phyloP scores from a whole-genome alignment of 2,113 vertebrate species.

The Eupsittula cactorum region DNA sequence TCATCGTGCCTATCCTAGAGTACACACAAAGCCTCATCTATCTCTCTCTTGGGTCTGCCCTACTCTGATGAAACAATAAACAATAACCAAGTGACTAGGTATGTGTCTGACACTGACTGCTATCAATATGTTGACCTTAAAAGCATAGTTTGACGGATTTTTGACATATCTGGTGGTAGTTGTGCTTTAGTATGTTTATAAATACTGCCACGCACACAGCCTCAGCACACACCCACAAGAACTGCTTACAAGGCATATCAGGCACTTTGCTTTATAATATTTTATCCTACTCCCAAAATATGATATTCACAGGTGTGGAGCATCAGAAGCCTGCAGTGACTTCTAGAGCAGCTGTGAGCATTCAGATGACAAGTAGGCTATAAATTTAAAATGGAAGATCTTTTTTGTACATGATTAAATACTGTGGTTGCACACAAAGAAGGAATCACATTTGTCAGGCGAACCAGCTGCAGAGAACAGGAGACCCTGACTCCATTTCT shows the following conservation, averaged over 20 bases:
- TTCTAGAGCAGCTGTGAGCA: not conserved
- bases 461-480: not conserved
- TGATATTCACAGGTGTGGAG: not conserved
- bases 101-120: not conserved
- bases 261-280: not conserved
- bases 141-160: constrained; percentile 46
- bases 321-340: not conserved
- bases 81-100: not conserved
- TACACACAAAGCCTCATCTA: constrained; percentile 46
- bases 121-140: constrained; percentile 62
- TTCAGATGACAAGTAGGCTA: not conserved
- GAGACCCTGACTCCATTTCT: not conserved
- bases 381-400: not conserved
- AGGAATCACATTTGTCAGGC: not conserved
- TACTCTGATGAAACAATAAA: constrained; percentile 54
- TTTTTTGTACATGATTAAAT: not conserved
- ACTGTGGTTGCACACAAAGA: not conserved
- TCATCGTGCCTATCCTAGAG: not conserved
- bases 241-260: not conserved
- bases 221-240: not conserved
- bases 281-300: not conserved
- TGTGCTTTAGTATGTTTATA: not conserved
- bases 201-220: not conserved
- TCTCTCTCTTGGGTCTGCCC: not conserved
- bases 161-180: constrained; percentile 32